A percentile compares a stretch with the other conserved stretches of the same genome.
Conservation (phyloP, 2,797 vertebrate genomes). For the Agapornis canus region DNA sequence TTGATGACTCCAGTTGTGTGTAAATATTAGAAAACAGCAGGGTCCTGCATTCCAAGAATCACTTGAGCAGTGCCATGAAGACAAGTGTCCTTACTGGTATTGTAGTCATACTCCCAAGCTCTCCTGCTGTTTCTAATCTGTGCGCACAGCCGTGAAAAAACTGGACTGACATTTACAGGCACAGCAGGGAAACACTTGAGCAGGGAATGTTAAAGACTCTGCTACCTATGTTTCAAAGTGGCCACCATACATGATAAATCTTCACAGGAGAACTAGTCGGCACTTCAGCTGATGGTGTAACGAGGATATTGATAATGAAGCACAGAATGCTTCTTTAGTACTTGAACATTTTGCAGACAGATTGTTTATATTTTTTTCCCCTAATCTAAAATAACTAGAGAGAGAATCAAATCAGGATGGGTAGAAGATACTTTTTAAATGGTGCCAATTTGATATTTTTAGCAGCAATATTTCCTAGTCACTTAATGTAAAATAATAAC, state of each 20-base stretch:
- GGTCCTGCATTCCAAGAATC: constrained; percentile 91
- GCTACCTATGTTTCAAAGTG: constrained; percentile 91
- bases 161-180: constrained; percentile 99
- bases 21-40: constrained; percentile 99
- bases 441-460: background rate
- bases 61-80: constrained; percentile 88
- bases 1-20: constrained; percentile 93
- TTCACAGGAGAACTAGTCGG: constrained; percentile 71
- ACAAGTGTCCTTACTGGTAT: constrained; percentile 93
- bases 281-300: constrained; percentile 73
- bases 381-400: constrained; percentile 35
- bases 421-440: background rate
- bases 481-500: background rate
- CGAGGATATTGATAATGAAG: constrained; percentile 76
- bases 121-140: constrained; percentile 99
- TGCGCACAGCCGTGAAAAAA: constrained; percentile 94
- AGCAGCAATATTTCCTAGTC: background rate
- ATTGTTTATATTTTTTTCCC: constrained; percentile 11
- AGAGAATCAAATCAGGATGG: background rate
- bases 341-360: constrained; percentile 33
- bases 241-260: constrained; percentile 87
- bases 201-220: constrained; percentile 94
- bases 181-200: constrained; percentile 93
- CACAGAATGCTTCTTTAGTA: constrained; percentile 12
- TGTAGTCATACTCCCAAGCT: constrained; percentile 89